Evolutionary conservation across 2,888 invertebrate genomes (phyloP).

Genomic region (Philopedon plagiatum): DNA sequence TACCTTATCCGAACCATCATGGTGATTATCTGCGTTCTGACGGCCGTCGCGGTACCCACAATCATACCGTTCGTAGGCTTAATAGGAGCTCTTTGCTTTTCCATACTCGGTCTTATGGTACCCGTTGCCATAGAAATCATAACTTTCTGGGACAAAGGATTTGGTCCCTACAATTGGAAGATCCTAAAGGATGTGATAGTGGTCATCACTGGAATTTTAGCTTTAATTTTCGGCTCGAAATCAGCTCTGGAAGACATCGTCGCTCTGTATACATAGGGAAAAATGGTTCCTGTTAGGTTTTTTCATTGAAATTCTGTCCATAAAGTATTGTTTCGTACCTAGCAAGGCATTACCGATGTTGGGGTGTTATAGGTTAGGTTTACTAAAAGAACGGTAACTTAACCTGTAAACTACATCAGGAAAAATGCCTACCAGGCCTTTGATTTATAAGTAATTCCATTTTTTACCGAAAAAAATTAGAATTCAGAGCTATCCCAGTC

Average conservation of each 20-base stretch:
- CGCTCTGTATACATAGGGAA: conserved; percentile 43
- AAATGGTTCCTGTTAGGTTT: conserved; percentile 4
- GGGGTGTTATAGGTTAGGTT: background rate
- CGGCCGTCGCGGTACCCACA: conserved; percentile 90
- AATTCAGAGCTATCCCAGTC: background rate
- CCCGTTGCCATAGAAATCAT: conserved; percentile 90
- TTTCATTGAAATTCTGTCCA: background rate
- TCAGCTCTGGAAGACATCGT: conserved; percentile 77
- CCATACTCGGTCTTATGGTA: conserved; percentile 89
- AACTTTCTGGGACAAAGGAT: conserved; percentile 89
- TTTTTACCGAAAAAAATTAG: background rate
- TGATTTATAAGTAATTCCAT: conserved; percentile 6
- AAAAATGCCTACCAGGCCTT: background rate
- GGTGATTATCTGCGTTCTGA: conserved; percentile 77
- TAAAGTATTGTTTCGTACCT: background rate
- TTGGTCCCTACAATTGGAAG: conserved; percentile 80
- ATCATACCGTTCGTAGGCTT: conserved; percentile 92
- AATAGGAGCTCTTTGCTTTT: conserved; percentile 95
- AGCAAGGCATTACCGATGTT: background rate
- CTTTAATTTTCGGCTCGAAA: conserved; percentile 86
- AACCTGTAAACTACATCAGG: background rate
- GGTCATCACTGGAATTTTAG: conserved; percentile 81
- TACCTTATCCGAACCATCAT: conserved; percentile 81
- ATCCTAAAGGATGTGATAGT: conserved; percentile 86
- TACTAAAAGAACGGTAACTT: background rate